A percentile compares a stretch with the other conserved stretches of the same genome.
phyloP scores from a whole-genome alignment of 2,888 invertebrate species.

The Euplagia quadripunctaria region DNA sequence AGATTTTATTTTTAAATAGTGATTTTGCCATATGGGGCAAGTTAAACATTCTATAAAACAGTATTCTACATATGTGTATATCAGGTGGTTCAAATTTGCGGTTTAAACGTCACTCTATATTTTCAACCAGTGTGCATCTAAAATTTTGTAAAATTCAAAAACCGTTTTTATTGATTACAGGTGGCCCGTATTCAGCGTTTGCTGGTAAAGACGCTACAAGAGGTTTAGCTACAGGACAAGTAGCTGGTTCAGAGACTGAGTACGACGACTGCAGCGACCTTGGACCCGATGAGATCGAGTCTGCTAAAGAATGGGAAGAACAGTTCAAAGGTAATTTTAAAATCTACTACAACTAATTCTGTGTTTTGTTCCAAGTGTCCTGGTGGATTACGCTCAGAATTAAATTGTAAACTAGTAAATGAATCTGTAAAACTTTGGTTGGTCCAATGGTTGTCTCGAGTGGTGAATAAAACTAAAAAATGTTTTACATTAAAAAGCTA shows the following conservation, averaged over 20 bases:
- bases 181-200: slow-evolving; percentile 81
- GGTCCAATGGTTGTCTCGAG: no score
- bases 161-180: slow-evolving; percentile 53
- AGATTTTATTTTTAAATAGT: no score
- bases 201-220: slow-evolving; percentile 80
- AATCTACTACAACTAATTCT: neutral
- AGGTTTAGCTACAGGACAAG: slow-evolving; percentile 79
- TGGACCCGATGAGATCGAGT: slow-evolving; percentile 73
- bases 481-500: no score
- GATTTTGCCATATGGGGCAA: no score
- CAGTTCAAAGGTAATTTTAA: slow-evolving; percentile 76
- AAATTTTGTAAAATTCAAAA: neutral
- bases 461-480: no score
- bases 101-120: no score
- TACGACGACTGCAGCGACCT: slow-evolving; percentile 82
- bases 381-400: neutral
- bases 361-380: neutral
- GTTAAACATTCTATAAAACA: no score
- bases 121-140: neutral
- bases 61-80: no score
- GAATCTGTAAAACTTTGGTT: no score
- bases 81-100: no score
- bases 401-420: no score
- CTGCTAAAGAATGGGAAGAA: slow-evolving; percentile 84
- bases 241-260: slow-evolving; percentile 75